Conservation (phyloP, 1,140 invertebrate genomes). For the Mamestra configurata region DNA sequence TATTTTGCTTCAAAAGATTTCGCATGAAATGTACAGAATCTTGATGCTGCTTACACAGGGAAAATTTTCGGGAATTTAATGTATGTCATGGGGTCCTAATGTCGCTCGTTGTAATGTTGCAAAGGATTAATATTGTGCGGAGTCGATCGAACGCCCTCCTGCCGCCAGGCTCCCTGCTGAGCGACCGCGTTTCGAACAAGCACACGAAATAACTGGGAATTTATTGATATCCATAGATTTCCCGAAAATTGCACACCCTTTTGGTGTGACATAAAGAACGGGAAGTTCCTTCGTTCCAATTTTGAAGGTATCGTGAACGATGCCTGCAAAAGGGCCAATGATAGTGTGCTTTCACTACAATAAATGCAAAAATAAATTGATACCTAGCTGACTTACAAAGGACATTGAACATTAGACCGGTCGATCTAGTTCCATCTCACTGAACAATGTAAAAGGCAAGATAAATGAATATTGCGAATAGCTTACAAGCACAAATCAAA, state of each 20-base stretch:
- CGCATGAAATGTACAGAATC: not conserved
- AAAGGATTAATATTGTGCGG: not conserved
- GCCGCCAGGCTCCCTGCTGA: not conserved
- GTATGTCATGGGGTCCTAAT: not conserved
- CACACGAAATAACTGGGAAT: not conserved
- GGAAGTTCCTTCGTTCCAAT: not conserved
- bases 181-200: not conserved
- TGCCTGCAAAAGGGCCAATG: not conserved
- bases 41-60: not conserved
- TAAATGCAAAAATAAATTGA: not conserved
- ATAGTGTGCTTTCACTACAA: not conserved
- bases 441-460: conserved; percentile 13
- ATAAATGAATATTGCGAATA: conserved; percentile 22
- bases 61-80: not conserved
- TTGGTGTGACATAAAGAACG: not conserved
- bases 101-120: conserved; percentile 20
- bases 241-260: conserved; percentile 10
- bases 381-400: not conserved
- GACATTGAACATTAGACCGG: conserved; percentile 9
- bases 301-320: not conserved
- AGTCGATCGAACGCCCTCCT: not conserved
- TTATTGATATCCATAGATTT: conserved; percentile 4
- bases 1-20: conserved; percentile 37
- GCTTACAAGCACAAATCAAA: conserved; percentile 30
- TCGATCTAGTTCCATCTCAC: conserved; percentile 10